Evolutionary conservation across 1,140 invertebrate genomes (phyloP).

Genomic region (Pogonomyrmex californicus): DNA sequence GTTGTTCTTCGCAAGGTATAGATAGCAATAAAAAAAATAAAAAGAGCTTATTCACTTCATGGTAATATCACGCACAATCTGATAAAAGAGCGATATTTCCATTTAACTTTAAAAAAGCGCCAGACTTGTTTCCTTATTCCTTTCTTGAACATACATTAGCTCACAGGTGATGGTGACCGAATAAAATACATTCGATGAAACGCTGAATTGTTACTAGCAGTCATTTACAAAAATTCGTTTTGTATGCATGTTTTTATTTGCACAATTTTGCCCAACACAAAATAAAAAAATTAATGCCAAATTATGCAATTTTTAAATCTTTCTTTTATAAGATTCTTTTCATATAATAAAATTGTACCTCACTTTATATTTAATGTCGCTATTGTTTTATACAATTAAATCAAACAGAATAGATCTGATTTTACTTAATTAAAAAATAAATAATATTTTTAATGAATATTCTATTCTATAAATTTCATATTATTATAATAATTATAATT

Average conservation of each 20-base stretch:
- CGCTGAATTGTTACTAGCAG: background rate
- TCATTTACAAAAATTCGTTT: background rate
- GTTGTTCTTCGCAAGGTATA: constrained; percentile 85
- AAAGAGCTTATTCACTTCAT: constrained; percentile 63
- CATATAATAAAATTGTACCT: background rate
- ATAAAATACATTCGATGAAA: background rate
- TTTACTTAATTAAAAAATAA: background rate
- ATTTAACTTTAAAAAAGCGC: constrained; percentile 15
- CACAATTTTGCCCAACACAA: background rate
- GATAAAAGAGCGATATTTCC: background rate
- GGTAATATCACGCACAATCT: constrained; percentile 37
- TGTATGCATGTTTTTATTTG: constrained; percentile 1
- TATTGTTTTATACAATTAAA: background rate
- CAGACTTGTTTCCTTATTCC: background rate
- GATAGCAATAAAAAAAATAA: constrained; percentile 17
- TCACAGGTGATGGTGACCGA: constrained; percentile 12
- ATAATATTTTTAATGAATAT: background rate
- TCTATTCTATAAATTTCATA: too few relatives aligned
- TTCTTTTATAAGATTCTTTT: background rate
- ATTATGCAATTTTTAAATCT: background rate
- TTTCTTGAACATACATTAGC: constrained; percentile 6
- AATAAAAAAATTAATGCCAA: background rate
- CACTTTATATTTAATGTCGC: background rate
- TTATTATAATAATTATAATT: too few relatives aligned
- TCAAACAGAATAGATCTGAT: background rate